Evolutionary conservation across 2,113 vertebrate genomes (phyloP).

Genomic region (Oreochromis tanganicae): DNA sequence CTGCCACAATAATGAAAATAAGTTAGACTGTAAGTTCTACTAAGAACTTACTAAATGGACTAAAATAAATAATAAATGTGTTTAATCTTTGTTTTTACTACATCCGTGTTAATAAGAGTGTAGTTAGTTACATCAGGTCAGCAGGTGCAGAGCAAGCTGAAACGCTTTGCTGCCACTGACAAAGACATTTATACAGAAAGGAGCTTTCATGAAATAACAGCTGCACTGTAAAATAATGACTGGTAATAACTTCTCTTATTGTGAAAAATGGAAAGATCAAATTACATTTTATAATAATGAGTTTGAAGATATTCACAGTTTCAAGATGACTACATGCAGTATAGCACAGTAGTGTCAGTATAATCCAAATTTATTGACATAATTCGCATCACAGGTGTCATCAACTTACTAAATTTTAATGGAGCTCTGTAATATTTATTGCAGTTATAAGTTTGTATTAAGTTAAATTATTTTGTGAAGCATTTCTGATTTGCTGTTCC

Average conservation of each 20-base stretch:
- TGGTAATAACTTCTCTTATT: neutral
- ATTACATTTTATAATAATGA: neutral
- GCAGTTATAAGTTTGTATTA: neutral
- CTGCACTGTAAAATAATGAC: neutral
- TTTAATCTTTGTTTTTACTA: neutral
- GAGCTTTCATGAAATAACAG: neutral
- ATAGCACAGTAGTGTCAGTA: neutral
- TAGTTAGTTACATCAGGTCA: rapidly evolving
- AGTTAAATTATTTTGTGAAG: neutral
- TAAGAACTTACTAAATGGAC: neutral
- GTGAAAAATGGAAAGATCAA: neutral
- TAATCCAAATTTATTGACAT: neutral
- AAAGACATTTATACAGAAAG: neutral
- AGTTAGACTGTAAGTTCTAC: neutral
- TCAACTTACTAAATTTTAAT: neutral
- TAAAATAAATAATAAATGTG: neutral
- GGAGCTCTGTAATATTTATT: neutral
- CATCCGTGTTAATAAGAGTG: neutral
- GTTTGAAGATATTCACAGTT: neutral
- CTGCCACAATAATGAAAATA: neutral
- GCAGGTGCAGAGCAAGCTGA: neutral
- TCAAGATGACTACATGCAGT: neutral
- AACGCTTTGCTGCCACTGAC: neutral
- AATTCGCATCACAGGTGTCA: neutral
- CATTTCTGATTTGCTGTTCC: neutral